Evolutionary conservation across 2,888 invertebrate genomes (phyloP).

Genomic region (Ariolimax columbianus): DNA sequence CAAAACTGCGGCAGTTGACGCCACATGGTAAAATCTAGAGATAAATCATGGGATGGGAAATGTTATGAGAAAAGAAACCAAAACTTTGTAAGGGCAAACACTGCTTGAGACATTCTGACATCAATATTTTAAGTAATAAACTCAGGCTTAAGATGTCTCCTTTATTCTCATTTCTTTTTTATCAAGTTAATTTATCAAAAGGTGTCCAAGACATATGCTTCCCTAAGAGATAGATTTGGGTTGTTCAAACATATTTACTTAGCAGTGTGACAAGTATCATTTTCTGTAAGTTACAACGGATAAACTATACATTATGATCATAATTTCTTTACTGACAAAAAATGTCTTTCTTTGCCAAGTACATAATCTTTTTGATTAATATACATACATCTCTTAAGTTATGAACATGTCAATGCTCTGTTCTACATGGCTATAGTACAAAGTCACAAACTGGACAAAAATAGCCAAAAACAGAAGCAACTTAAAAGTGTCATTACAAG

Average conservation of each 20-base stretch:
- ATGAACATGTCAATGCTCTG: background rate
- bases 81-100: background rate
- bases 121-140: background rate
- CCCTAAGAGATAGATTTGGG: too few species aligned
- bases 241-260: too few species aligned
- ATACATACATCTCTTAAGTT: background rate
- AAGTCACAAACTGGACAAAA: background rate
- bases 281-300: background rate
- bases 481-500: conserved; percentile 5
- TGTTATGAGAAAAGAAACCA: background rate
- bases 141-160: background rate
- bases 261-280: background rate
- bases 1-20: conserved; percentile 71
- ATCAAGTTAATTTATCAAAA: background rate
- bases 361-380: background rate
- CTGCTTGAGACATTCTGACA: background rate
- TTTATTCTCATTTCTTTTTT: background rate
- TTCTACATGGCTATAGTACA: background rate
- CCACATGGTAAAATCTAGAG: conserved; percentile 75
- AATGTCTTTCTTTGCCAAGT: background rate
- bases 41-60: conserved; percentile 25
- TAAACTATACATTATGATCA: background rate
- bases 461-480: background rate
- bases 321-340: background rate
- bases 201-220: background rate